Conservation (phyloP, 1,140 invertebrate genomes). For the Atta texana region DNA sequence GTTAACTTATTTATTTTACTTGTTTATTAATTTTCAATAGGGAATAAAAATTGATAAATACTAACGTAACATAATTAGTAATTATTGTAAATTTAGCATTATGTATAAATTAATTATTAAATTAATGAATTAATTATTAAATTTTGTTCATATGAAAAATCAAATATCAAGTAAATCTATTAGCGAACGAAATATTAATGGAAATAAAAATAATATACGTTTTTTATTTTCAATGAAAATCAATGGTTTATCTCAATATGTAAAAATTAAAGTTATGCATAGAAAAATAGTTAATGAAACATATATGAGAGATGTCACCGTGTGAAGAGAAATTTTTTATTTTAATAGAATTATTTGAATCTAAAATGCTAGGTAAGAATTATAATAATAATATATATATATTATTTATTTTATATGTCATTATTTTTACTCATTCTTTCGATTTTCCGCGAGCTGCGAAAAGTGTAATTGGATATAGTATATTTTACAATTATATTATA, state of each 20-base stretch:
- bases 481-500: too few species aligned
- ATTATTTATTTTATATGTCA: background rate
- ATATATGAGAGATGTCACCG: too few species aligned
- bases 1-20: background rate
- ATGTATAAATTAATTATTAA: background rate
- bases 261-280: background rate
- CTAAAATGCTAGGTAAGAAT: background rate
- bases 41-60: background rate
- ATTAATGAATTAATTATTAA: background rate
- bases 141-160: background rate
- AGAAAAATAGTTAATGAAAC: background rate
- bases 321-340: background rate
- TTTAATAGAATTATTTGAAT: background rate
- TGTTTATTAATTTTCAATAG: constrained; percentile 3
- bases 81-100: background rate
- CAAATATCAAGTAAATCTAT: background rate
- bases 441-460: background rate
- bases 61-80: background rate
- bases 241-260: background rate
- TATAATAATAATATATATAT: too few species aligned
- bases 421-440: background rate
- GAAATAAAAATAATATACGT: too few species aligned
- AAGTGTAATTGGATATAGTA: background rate
- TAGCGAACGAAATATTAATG: background rate
- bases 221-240: background rate